Evolutionary conservation across 2,888 invertebrate genomes (phyloP).

Genomic region (Drosophila ezoana): DNA sequence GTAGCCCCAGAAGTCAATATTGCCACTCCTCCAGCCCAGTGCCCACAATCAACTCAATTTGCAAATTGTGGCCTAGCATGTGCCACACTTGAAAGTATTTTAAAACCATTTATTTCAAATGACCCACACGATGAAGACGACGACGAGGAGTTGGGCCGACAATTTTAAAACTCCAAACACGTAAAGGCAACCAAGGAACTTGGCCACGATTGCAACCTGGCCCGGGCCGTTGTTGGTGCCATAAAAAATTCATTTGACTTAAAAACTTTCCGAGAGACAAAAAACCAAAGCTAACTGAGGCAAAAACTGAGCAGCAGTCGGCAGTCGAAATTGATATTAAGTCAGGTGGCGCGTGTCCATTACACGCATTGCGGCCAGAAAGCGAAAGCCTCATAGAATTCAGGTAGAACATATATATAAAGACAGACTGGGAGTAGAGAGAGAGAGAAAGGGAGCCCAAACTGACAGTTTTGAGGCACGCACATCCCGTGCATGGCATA

Average conservation of each 20-base stretch:
- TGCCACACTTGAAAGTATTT: conserved; percentile 67
- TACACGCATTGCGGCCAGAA: conserved; percentile 73
- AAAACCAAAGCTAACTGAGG: conserved; percentile 22
- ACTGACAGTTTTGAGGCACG: conserved; percentile 73
- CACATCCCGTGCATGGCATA: conserved; percentile 67
- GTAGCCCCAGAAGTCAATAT: conserved; percentile 13
- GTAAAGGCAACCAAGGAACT: conserved; percentile 60
- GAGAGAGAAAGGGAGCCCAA: conserved; percentile 15
- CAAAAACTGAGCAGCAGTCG: conserved; percentile 28
- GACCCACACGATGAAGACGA: conserved; percentile 48
- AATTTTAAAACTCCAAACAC: conserved; percentile 69
- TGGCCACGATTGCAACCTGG: conserved; percentile 42
- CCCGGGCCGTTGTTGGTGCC: conserved; percentile 33
- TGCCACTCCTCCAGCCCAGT: background rate
- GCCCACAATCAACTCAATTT: conserved; percentile 59
- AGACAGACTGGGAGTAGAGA: background rate
- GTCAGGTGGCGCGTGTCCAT: conserved; percentile 80
- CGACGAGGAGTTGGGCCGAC: conserved; percentile 38
- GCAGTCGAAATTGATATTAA: conserved; percentile 74
- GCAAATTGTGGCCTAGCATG: conserved; percentile 62
- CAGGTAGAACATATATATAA: conserved; percentile 21
- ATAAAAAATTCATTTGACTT: conserved; percentile 80
- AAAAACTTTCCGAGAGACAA: conserved; percentile 66
- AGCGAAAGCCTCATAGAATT: conserved; percentile 55
- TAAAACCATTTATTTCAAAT: conserved; percentile 74